phyloP scores from a whole-genome alignment of 2,113 vertebrate species.

The Odobenus rosmarus region DNA sequence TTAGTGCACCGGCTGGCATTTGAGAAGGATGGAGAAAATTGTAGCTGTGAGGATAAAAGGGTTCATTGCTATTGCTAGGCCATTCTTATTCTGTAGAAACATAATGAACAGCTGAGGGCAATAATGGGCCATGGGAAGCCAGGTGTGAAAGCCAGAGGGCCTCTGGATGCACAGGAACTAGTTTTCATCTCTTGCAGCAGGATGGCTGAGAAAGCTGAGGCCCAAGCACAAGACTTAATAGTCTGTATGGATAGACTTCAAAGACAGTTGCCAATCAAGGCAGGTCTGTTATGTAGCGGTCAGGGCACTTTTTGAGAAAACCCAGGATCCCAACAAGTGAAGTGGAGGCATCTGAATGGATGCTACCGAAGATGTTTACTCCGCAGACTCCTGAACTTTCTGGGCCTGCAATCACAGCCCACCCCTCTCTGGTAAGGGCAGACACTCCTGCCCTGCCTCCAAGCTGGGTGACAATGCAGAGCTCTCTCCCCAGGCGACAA shows the following conservation, averaged over 20 bases:
- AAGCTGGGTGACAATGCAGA: neutral
- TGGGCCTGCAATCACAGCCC: neutral
- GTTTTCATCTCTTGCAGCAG: neutral
- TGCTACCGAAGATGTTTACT: neutral
- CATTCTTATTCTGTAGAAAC: neutral
- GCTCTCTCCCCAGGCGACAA: neutral
- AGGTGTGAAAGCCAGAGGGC: neutral
- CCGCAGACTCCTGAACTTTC: neutral
- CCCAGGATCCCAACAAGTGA: neutral
- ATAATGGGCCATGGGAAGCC: neutral
- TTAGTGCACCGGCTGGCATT: neutral
- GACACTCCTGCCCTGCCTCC: fast-evolving
- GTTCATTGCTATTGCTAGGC: neutral
- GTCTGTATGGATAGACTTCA: neutral
- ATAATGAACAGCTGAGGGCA: neutral
- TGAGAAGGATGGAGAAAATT: neutral
- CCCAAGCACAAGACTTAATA: neutral
- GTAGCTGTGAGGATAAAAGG: neutral
- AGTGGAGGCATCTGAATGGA: too few relatives aligned
- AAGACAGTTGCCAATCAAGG: neutral
- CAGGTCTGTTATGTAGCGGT: fast-evolving
- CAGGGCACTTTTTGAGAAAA: neutral
- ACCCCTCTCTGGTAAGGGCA: neutral
- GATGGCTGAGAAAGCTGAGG: neutral
- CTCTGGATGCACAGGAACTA: neutral